A percentile compares a stretch with the other conserved stretches of the same genome.
Evolutionary conservation across 2,888 invertebrate genomes (phyloP).

Genomic region (Andrena flavipes): DNA sequence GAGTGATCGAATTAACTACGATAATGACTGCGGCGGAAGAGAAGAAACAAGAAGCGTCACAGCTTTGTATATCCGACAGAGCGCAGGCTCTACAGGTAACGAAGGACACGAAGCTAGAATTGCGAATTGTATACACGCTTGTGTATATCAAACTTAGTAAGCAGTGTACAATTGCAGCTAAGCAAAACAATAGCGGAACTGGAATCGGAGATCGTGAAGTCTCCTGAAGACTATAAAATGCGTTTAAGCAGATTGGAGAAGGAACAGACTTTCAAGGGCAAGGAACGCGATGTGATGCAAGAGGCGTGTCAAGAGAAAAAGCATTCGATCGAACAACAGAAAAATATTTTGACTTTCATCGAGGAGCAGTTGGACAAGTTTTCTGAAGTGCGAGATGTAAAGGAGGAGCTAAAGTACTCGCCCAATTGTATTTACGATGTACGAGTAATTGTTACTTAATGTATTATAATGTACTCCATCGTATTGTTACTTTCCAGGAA

Average conservation of each 20-base stretch:
- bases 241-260: constrained; percentile 67
- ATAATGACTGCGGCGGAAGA: constrained; percentile 45
- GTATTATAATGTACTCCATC: too few relatives aligned
- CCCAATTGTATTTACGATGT: background rate
- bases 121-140: background rate
- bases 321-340: constrained; percentile 63
- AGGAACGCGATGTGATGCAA: constrained; percentile 64
- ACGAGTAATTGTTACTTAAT: background rate
- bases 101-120: background rate
- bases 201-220: constrained; percentile 69
- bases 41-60: constrained; percentile 48
- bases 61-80: constrained; percentile 51
- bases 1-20: constrained; percentile 26
- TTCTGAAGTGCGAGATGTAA: constrained; percentile 53
- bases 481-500: constrained; percentile 48
- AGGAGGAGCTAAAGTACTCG: constrained; percentile 63
- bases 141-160: background rate
- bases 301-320: constrained; percentile 71
- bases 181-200: constrained; percentile 62
- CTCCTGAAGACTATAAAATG: constrained; percentile 68
- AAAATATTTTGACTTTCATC: constrained; percentile 56
- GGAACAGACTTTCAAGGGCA: constrained; percentile 51
- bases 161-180: constrained; percentile 24
- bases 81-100: constrained; percentile 64
- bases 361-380: constrained; percentile 61